These are phyloP conservation scores for Acholoe squamosa DNA, from an alignment of 2,888 invertebrate genomes.

Conservation along the genomic window DNA sequence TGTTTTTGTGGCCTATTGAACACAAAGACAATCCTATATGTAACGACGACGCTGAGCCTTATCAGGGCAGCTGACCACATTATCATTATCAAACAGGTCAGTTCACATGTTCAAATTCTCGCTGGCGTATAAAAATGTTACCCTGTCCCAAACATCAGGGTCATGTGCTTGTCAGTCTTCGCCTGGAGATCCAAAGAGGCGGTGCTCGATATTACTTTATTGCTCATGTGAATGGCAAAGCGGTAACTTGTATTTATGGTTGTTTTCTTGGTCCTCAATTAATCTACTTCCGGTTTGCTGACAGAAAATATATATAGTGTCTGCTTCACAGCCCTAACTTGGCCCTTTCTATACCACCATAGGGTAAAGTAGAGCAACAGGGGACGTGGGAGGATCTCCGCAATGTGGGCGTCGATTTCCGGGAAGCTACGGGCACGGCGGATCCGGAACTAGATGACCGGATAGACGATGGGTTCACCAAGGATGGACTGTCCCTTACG, in stretches of 20 bases:
- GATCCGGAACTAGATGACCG: constrained; percentile 31
- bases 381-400: constrained; percentile 72
- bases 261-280: too few relatives aligned
- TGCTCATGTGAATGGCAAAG: too few relatives aligned
- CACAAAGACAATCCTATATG: constrained; percentile 72
- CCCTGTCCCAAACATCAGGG: too few relatives aligned
- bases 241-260: too few relatives aligned
- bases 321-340: too few relatives aligned
- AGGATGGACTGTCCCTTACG: constrained; percentile 65
- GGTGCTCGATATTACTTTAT: too few relatives aligned
- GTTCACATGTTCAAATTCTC: constrained; percentile 19
- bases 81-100: constrained; percentile 73
- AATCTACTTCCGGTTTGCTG: too few relatives aligned
- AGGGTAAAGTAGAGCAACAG: constrained; percentile 70
- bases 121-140: too few relatives aligned
- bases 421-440: constrained; percentile 52
- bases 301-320: too few relatives aligned
- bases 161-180: too few relatives aligned
- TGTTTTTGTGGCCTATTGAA: constrained; percentile 73
- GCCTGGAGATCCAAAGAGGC: too few relatives aligned
- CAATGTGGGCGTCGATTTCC: constrained; percentile 71
- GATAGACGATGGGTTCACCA: constrained; percentile 35
- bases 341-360: too few relatives aligned
- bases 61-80: constrained; percentile 72
- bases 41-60: constrained; percentile 73